These are phyloP conservation scores for Vanessa cardui DNA, from an alignment of 2,888 invertebrate species.

Conservation along the genomic window DNA sequence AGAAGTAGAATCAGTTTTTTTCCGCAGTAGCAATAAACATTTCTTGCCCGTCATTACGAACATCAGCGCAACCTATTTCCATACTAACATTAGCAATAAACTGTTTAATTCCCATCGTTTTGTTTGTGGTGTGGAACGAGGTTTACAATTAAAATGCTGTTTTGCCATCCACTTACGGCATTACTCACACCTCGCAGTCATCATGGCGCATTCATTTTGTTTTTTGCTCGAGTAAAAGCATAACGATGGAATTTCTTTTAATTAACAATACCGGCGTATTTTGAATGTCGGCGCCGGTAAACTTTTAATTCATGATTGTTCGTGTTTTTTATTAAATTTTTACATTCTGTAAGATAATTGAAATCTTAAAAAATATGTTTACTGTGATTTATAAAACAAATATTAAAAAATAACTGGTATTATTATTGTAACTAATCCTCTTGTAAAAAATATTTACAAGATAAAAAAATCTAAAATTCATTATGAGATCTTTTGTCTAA, in stretches of 20 bases:
- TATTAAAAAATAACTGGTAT: too few relatives aligned
- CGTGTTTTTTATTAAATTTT: slow-evolving; percentile 37
- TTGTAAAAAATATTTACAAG: background rate
- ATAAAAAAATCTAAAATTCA: too few relatives aligned
- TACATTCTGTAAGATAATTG: slow-evolving; percentile 10
- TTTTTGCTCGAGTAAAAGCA: slow-evolving; percentile 64
- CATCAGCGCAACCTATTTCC: slow-evolving; percentile 50
- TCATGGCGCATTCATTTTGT: slow-evolving; percentile 60
- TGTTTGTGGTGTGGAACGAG: slow-evolving; percentile 55
- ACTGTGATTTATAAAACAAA: too few relatives aligned
- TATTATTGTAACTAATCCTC: too few relatives aligned
- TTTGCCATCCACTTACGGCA: slow-evolving; percentile 64
- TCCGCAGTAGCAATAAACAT: slow-evolving; percentile 45
- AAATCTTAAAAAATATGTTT: background rate
- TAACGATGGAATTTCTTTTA: slow-evolving; percentile 69
- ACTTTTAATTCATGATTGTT: slow-evolving; percentile 53
- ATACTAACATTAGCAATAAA: slow-evolving; percentile 54
- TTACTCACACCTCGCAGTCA: slow-evolving; percentile 71
- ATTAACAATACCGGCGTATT: slow-evolving; percentile 63
- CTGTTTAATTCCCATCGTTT: slow-evolving; percentile 60
- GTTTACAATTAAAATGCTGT: slow-evolving; percentile 67
- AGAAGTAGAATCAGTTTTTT: slow-evolving; percentile 35
- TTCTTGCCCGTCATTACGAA: slow-evolving; percentile 47
- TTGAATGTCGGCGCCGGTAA: slow-evolving; percentile 51
- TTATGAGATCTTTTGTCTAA: too few relatives aligned